Conservation (phyloP, 2,888 invertebrate species). For the Dexiosoma caninum region DNA sequence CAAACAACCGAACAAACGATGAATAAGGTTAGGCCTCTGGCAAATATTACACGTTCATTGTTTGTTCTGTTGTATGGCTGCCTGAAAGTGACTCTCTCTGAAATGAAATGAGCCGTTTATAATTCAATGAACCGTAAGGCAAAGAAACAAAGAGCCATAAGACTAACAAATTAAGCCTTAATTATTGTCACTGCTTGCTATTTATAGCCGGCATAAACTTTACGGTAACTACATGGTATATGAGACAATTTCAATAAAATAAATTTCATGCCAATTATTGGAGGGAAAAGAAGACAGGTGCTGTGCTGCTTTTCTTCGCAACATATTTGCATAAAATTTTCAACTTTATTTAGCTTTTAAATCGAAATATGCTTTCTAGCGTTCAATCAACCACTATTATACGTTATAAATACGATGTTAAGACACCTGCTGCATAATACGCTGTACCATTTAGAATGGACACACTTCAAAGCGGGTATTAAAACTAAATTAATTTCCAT, state of each 20-base stretch:
- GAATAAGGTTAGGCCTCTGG: conserved; percentile 29
- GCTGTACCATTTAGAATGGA: not conserved
- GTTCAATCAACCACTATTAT: no score
- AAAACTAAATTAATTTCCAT: not conserved
- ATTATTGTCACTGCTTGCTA: not conserved
- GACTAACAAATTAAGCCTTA: conserved; percentile 12
- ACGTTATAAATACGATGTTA: no score
- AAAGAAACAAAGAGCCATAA: conserved; percentile 19
- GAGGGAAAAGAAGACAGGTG: no score
- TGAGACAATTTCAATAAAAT: no score
- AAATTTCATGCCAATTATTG: no score
- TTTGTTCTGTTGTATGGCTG: not conserved
- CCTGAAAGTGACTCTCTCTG: not conserved
- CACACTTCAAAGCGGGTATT: not conserved
- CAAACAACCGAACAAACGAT: conserved; percentile 16
- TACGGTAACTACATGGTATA: no score
- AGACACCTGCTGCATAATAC: no score
- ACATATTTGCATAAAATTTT: no score
- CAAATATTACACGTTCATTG: not conserved
- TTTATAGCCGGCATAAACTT: conserved; percentile 5
- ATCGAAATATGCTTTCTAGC: no score
- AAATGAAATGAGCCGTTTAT: conserved; percentile 46
- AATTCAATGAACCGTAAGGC: conserved; percentile 49
- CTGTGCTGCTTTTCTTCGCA: no score
- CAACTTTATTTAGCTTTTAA: no score